Evolutionary conservation across 1,140 invertebrate species (phyloP), one percentile per base, ranked within the genome.

Genomic region (Danaus plexippus): DNA sequence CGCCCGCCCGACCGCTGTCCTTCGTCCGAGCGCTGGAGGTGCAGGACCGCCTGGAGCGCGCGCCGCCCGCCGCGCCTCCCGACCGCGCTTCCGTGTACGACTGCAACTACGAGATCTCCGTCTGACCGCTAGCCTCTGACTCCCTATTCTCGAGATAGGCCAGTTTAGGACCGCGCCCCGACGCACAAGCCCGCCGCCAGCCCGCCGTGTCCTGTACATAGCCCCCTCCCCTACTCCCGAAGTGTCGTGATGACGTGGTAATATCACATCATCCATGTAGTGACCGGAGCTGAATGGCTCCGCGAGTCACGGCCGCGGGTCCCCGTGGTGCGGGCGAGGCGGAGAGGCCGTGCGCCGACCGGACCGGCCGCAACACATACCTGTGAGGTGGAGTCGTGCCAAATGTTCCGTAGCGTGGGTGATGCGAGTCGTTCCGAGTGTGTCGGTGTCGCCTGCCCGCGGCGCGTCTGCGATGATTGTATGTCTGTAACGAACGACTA

Each of bases 81-180:
- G 94, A 96, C 77, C 91, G 95, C 61, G 92, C 92, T 62, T 96
- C 94, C 87, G 93, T 96, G 56, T 97, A 97, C 81, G 96, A 97
- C 85, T 96, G 96, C 92, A 97, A 96, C 88, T 97, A 97, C 87
- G 96, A 98, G 87, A 97, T 97, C 87, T 97, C 96, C 55, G 96
- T 97, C 88, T 93, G 82, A 87, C 57, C 56, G 59, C 18, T 43
- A 32, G 12, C 47, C 54, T 43, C 52, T 62, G 48, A 63, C 57
- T 61, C 43, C 61, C 61, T 59, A 63, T 63, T 57, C 18, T 10
- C 15, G 22, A 54, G 66, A 67, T 55, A 52, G 50, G 43, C 44
- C 42, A 11, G 47, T 57, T 62, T 62, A 59, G 41, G 18, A 32
- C 40, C 41, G 52, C 52, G 47, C 18, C 49, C 51, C 46, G 52